These are phyloP conservation scores for Perca schrenkii DNA, from an alignment of 2,113 vertebrate genomes.

Conservation along the genomic window DNA sequence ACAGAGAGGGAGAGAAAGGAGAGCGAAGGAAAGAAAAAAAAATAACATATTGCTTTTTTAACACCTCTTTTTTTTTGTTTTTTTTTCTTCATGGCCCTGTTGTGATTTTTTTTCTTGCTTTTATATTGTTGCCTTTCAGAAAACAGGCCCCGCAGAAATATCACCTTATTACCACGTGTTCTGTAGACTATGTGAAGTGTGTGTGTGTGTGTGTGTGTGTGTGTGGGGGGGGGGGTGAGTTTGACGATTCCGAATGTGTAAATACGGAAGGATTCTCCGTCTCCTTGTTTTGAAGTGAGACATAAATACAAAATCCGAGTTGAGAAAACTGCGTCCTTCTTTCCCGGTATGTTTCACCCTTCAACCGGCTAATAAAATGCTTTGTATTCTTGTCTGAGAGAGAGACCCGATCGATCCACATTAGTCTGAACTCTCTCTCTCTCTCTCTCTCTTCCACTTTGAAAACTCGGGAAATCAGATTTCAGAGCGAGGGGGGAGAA, in stretches of 20 bases:
- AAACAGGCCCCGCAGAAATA: slow-evolving; percentile 74
- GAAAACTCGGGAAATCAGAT: slow-evolving; percentile 88
- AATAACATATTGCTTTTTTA: slow-evolving; percentile 86
- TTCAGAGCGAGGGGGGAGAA: slow-evolving; percentile 65
- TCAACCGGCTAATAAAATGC: slow-evolving; percentile 92
- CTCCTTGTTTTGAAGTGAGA: slow-evolving; percentile 53
- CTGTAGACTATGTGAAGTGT: slow-evolving; percentile 42
- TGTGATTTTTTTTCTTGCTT: slow-evolving; percentile 37
- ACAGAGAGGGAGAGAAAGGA: slow-evolving; percentile 71
- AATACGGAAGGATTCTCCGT: neutral
- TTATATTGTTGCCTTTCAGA: slow-evolving; percentile 62
- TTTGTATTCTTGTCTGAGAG: slow-evolving; percentile 92
- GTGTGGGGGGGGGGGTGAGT: too few species aligned
- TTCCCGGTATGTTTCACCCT: slow-evolving; percentile 74
- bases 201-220: too few species aligned
- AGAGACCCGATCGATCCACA: slow-evolving; percentile 89
- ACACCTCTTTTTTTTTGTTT: slow-evolving; percentile 74
- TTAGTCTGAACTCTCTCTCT: slow-evolving; percentile 82
- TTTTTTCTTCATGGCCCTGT: slow-evolving; percentile 40
- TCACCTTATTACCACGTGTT: slow-evolving; percentile 75
- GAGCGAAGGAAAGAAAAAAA: slow-evolving; percentile 1
- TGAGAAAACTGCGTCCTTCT: slow-evolving; percentile 53
- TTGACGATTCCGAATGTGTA: slow-evolving; percentile 45
- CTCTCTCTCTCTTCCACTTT: slow-evolving; percentile 76
- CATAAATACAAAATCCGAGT: slow-evolving; percentile 82